Evolutionary conservation across 2,797 vertebrate genomes (phyloP).

Genomic region (Carapus acus): DNA sequence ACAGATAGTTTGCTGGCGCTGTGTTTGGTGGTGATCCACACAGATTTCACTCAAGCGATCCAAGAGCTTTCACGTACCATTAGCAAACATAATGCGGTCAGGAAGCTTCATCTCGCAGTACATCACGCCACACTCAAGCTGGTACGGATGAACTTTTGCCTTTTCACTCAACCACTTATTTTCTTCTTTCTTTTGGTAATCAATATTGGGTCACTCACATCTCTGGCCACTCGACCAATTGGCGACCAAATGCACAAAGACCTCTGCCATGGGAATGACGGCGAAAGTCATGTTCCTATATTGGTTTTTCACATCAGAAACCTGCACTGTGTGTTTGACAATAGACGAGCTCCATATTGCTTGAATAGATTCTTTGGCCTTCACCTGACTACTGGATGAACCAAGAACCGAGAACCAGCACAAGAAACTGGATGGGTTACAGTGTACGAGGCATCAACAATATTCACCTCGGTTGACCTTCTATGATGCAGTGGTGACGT

Average conservation of each 20-base stretch:
- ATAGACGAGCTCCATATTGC: too few species aligned
- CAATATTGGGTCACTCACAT: background rate
- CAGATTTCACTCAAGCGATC: slow-evolving; percentile 44
- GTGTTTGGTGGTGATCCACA: slow-evolving; percentile 54
- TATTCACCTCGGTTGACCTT: too few species aligned
- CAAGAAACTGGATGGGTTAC: background rate
- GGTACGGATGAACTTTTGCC: too few species aligned
- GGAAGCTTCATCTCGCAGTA: background rate
- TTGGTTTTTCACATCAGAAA: too few species aligned
- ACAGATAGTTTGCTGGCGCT: slow-evolving; percentile 50
- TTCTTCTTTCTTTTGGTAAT: background rate
- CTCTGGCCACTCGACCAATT: background rate
- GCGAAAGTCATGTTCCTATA: too few species aligned
- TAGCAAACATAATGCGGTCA: slow-evolving; percentile 5
- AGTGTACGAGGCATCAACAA: too few species aligned
- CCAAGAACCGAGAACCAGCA: too few species aligned
- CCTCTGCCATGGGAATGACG: too few species aligned
- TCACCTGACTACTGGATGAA: background rate
- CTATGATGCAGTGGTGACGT: too few species aligned
- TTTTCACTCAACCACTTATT: background rate
- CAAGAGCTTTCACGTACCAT: slow-evolving; percentile 36
- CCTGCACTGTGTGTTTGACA: too few species aligned
- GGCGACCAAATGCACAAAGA: background rate
- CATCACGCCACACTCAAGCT: too few species aligned
- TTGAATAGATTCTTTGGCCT: background rate